Evolutionary conservation across 2,797 vertebrate species (phyloP), one percentile per base, ranked within the genome.

Genomic region (Macropus fuliginosus): DNA sequence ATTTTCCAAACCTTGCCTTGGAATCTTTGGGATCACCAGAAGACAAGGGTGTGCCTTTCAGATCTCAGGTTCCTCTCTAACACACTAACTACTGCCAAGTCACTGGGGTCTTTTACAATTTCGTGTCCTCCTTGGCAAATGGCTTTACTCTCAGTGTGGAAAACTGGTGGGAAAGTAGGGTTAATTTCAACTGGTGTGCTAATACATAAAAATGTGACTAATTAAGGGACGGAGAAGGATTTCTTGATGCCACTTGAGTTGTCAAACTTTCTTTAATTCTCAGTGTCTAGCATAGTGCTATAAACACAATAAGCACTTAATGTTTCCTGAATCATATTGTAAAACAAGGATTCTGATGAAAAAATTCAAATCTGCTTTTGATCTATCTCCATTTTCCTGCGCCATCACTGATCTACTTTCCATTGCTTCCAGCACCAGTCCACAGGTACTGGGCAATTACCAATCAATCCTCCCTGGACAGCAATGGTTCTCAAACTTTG

Each of bases 121-220:
- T 81, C 27, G 9, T 24, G 40, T 24, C 74, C 21, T 27, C 40
- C n/a, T 81, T 46, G 40, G 74, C 74, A 46, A 81, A 24, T 81
- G 40, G 21, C 8, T 11, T 81, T 81, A 21, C 3, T 24, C 40
- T 81, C 40, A 24, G 9, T 21, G n/a, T 74, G 95, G 54, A 96
- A 87, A 2, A 56, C 28, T 28, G 14, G 4, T 5, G 5, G 9
- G 74, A 81, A 81, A 46, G 46, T 40, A 46, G 24, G 74, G 10
- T 81, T 81, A 46, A 81, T 21, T 81, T 46, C 21, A 46, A 46
- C 40, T 0, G 16, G 34, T 50, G 18, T 40, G 5, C 28, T 92
- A 91, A 81, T 89, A 40, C 10, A 90, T 95, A 95, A 92, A 91
- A 95, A 93, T 59, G 55, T 31, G 90, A 93, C 87, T 95, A 92